Percentiles rank a stretch among this genome's conserved stretches.
These are phyloP conservation scores for Percina caprodes DNA, from an alignment of 2,113 vertebrate genomes.

Conservation along the genomic window DNA sequence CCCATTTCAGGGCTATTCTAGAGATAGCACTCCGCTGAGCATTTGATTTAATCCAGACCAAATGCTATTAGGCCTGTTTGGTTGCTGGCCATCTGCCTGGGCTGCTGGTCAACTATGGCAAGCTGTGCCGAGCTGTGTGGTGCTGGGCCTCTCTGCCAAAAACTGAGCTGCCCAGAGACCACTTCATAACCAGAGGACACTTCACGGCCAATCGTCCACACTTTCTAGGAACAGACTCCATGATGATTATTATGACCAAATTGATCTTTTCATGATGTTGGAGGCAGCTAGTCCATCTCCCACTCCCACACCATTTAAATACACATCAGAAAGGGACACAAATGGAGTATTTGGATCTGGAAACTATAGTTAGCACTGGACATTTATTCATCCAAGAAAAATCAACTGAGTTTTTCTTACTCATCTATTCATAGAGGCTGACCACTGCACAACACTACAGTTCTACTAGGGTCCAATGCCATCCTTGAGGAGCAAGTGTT, in stretches of 20 bases:
- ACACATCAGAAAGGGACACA: constrained; percentile 31
- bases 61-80: constrained; percentile 85
- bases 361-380: constrained; percentile 5
- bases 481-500: neutral
- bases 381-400: constrained; percentile 47
- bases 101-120: constrained; percentile 76
- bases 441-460: neutral
- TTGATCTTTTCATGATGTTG: constrained; percentile 68
- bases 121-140: constrained; percentile 70
- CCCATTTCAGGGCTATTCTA: constrained; percentile 60
- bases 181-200: constrained; percentile 76
- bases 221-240: constrained; percentile 57
- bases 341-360: constrained; percentile 36
- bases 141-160: constrained; percentile 66
- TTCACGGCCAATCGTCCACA: constrained; percentile 75
- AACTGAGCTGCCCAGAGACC: constrained; percentile 75
- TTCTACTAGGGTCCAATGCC: neutral
- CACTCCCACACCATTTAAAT: constrained; percentile 54
- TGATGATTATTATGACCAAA: constrained; percentile 50
- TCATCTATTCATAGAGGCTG: neutral
- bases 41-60: constrained; percentile 85
- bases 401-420: neutral
- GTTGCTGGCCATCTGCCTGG: constrained; percentile 84
- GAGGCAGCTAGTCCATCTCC: constrained; percentile 60
- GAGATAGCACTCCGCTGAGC: constrained; percentile 59